Evolutionary conservation across 2,797 vertebrate genomes (phyloP), one percentile per base, ranked within the genome.

Genomic region (Takifugu ocellatus): DNA sequence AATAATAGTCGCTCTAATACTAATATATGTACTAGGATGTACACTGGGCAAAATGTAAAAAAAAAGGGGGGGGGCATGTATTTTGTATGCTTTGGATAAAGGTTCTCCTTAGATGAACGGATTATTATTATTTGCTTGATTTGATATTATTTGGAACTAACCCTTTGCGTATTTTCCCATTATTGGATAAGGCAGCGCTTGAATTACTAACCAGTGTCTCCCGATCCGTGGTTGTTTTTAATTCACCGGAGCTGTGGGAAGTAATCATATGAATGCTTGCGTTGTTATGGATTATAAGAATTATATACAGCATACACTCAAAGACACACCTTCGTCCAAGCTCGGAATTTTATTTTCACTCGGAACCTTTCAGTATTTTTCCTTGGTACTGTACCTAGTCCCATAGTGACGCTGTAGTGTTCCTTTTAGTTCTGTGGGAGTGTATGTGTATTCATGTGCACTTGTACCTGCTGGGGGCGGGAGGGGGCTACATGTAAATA

Each of bases 231-330:
- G 67, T 79, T 75, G 73, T 68, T 58, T 87, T 86, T 69, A 82
- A 84, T 85, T 91, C 75, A 80, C 79, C 78, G 83, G 81, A 84
- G 66, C 86, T 75, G 89, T 91, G 90, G 90, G 92, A 91, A 90
- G 89, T 78, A 39, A 87, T 90, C 92, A 89, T 94, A 89, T 84
- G 92, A 90, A 92, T 91, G 91, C 92, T 83, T 74, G 79, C 84
- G 44, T 39, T 39, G 36, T 14, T 12, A 39, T 39, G 36, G 4
- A 39, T 39, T 39, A 14, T 39, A 39, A 63, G 59, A 69, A 47
- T 70, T 61, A 58, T 15, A 39, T 39, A 39, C 65, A 73, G 55
- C 63, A 72, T 58, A 62, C 56, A 81, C 58, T 72, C 63, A 72
- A 56, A 79, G 59, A 84, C 46, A 69, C 77, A 79, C 64, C 44